phyloP scores from a whole-genome alignment of 2,888 invertebrate species.

The Acanthosepion esculentum region DNA sequence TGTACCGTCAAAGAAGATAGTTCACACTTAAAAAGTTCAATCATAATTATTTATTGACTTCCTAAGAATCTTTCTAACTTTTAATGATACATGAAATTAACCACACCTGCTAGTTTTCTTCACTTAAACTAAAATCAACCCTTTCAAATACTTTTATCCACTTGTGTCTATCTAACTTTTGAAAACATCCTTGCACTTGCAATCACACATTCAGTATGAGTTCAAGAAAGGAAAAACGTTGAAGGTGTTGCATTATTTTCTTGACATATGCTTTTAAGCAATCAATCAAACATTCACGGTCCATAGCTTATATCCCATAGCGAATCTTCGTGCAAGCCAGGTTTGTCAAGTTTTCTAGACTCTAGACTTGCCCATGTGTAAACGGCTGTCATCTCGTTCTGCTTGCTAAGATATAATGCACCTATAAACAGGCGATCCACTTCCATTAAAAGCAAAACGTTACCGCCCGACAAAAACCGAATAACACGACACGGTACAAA shows the following conservation, averaged over 20 bases:
- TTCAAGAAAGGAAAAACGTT: neutral
- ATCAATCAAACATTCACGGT: constrained; percentile 2
- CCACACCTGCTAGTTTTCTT: neutral
- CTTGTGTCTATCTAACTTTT: neutral
- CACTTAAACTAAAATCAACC: neutral
- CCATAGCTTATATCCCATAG: neutral
- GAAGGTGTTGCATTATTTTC: constrained; percentile 4
- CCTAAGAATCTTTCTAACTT: neutral
- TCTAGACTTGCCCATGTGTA: neutral
- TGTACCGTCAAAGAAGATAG: too few species aligned
- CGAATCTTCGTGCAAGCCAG: neutral
- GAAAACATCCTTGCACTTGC: neutral
- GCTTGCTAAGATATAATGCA: neutral
- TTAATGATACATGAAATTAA: neutral
- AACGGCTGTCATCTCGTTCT: neutral
- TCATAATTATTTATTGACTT: neutral
- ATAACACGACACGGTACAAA: neutral
- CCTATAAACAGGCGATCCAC: neutral
- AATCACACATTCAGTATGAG: neutral
- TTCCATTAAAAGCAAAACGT: neutral
- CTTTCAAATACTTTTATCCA: neutral
- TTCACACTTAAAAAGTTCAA: too few species aligned
- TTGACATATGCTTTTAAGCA: constrained; percentile 17
- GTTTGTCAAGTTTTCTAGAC: constrained; percentile 18
- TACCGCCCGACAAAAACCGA: neutral